These are phyloP conservation scores for Microplitis deprimator DNA, from an alignment of 2,888 invertebrate genomes.

Conservation along the genomic window DNA sequence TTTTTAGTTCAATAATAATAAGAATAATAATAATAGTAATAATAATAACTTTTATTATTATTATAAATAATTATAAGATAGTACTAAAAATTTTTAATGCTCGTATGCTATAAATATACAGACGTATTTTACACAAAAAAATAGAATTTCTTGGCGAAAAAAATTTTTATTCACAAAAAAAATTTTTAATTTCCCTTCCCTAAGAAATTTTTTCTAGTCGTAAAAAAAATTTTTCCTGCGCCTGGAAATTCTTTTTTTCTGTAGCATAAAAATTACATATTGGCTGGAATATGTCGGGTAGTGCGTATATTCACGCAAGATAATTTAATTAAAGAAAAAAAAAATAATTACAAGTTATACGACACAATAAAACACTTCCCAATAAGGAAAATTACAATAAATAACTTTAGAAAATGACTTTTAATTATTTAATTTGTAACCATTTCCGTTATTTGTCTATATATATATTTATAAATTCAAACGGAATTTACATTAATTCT, in stretches of 20 bases:
- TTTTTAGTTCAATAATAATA: neutral
- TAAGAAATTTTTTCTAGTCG: no score
- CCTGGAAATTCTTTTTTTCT: no score
- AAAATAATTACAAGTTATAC: conserved; percentile 26
- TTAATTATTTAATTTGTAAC: conserved; percentile 17
- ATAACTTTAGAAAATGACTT: conserved; percentile 42
- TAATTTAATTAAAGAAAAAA: conserved; percentile 12
- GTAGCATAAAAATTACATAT: neutral
- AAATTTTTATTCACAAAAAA: no score
- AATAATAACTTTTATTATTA: neutral
- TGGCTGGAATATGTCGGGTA: conserved; percentile 1
- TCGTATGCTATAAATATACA: no score
- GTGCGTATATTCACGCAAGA: neutral
- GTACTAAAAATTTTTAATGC: no score
- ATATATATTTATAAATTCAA: neutral
- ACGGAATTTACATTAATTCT: neutral
- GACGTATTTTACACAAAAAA: no score
- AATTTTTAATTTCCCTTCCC: no score
- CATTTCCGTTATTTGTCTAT: conserved; percentile 3
- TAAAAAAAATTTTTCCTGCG: no score
- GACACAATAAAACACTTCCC: conserved; percentile 43
- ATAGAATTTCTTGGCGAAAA: no score
- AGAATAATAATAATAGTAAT: neutral
- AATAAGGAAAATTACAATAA: conserved; percentile 43
- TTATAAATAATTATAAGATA: no score